Base-by-base conservation (phyloP, 2,888 invertebrate genomes). In the Lydus trimaculatus region DNA sequence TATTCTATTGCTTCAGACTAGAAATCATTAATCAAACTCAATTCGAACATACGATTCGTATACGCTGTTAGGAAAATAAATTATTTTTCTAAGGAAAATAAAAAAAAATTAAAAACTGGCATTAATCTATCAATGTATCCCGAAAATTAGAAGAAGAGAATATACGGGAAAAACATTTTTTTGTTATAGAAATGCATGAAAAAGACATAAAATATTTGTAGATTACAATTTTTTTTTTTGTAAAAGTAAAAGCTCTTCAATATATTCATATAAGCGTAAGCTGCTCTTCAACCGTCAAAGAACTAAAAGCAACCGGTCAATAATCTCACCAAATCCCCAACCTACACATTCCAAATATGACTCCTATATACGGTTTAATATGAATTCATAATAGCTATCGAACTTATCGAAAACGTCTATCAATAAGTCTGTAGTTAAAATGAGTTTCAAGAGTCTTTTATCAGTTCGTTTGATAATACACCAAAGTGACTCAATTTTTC, bases 381-480 rank as follows among this genome's bases (percentile, higher is more conserved):
- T 63, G 28, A 63, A 63, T 63, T 52, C n/a, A 39, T 63, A 39
- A 62, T 39, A 28, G 15, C 15, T 25, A 63, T 39, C 63, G 63
- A 63, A 48, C 28, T 7, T 20, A 33, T 43, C 11, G 31, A 15
- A 48, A 52, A 7, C 31, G 31, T 23, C 43, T n/a, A 31, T 52
- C 28, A 52, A 63, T 63, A 63, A 62, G n/a, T 62, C 23, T 31
- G 3, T 8, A 25, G 9, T 62, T 48, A 25, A 39, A 28, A 62
- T 62, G 31, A 60, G 20, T 48, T 48, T 23, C 20, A 20, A 48
- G 20, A 43, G n/a, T 17, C 43, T 43, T n/a, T 17, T 36, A 13
- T 36, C 36, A 15, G 17, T 43, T n/a, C 6, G n/a, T 43, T 43
- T 17, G 8, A 43, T 36, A 36, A 36, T 43, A 43, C n/a, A 13